Base-by-base conservation (phyloP, 2,113 vertebrate genomes). In the Myotis brandtii region DNA sequence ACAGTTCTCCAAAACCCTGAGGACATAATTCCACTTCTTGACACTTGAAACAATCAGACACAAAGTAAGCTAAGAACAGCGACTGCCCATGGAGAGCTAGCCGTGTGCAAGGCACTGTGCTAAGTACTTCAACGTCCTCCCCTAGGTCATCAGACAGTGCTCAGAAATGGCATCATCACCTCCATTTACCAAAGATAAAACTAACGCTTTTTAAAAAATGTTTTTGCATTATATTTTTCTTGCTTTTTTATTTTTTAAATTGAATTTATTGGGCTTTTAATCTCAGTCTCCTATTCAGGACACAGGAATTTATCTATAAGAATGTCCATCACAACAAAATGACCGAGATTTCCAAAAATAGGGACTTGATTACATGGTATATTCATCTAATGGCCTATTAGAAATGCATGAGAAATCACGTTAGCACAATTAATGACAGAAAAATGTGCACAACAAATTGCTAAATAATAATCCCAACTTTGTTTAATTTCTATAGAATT, bases 301-400 rank as follows among this genome's bases (percentile, higher is more conserved):
- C 56, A 56, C 56, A 79, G 34, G 85, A 84, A 52, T 62, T 32
- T 52, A 67, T 59, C 43, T 40, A 25, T 59, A 75, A 93, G 40
- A 52, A 62, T 81, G 37, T 9, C 81, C 46, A 85, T 23, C 16
- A 50, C 83, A 81, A 87, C 62, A 67, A 93, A 82, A 86, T 81
- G 59, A 54, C 70, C 89, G 76, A 77, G 46, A 73, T 82, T 94
- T 73, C 80, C 48, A 91, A 88, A 96, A 91, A 54, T 3, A 77
- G 84, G 40, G 4, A 72, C 34, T 43, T 52, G 43, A 92, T 85
- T 90, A 92, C 91, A 37, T 9, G 23, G 17, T 54, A 27, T 77
- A 52, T 62, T 86, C 70, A 23, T 32, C 72, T 34, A 93, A 89
- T 17, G 9, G 20, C 46, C 66, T 66, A 12, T 34, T 59, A 72